Conservation (phyloP, 1,140 invertebrate species). For the Saccostrea echinata region DNA sequence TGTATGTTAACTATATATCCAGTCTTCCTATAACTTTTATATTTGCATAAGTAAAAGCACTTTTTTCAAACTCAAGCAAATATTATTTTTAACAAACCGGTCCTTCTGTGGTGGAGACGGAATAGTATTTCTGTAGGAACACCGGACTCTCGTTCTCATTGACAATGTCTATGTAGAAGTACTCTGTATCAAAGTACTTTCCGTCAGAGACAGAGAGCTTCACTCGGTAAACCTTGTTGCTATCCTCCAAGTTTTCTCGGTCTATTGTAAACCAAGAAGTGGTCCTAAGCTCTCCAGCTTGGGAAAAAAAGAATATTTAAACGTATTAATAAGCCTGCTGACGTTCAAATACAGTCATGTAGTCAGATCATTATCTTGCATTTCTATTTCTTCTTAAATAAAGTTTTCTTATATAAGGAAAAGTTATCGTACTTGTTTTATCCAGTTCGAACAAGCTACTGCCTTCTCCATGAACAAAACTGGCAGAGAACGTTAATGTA, state of each 20-base stretch:
- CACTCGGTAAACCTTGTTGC: not conserved
- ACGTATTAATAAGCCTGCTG: not conserved
- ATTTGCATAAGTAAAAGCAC: too few relatives aligned
- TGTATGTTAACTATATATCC: too few relatives aligned
- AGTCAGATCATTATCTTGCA: not conserved
- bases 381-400: not conserved
- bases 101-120: slow-evolving; percentile 20
- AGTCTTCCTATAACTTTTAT: too few relatives aligned
- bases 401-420: too few relatives aligned
- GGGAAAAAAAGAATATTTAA: not conserved
- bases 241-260: not conserved
- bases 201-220: slow-evolving; percentile 38
- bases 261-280: slow-evolving; percentile 29
- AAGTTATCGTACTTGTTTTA: not conserved
- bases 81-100: not conserved
- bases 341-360: too few relatives aligned
- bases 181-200: slow-evolving; percentile 7
- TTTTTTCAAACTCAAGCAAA: too few relatives aligned
- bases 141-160: slow-evolving; percentile 44
- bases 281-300: slow-evolving; percentile 35
- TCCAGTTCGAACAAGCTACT: slow-evolving; percentile 35
- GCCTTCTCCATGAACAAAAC: slow-evolving; percentile 12
- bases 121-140: slow-evolving; percentile 42
- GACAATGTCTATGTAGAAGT: not conserved
- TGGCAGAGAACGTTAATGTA: slow-evolving; percentile 17